phyloP scores from a whole-genome alignment of 1,140 invertebrate species.

The Sminthurinus signatus region DNA sequence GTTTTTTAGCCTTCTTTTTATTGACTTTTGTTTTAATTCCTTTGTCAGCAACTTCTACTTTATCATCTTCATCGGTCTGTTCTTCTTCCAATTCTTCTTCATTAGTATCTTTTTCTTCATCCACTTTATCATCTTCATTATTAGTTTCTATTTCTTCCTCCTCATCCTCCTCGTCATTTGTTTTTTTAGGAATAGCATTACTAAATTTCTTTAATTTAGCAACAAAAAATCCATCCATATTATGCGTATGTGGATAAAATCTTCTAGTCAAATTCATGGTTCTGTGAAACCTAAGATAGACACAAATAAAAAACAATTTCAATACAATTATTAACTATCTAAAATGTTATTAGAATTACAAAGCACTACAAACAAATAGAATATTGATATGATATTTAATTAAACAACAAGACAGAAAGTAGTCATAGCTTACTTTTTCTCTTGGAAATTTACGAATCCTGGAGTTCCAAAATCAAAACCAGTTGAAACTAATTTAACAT shows the following conservation, averaged over 20 bases:
- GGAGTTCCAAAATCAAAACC: conserved; percentile 92
- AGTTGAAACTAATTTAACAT: conserved; percentile 77
- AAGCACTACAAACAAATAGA: not conserved
- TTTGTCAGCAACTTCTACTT: not conserved
- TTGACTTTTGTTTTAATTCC: not conserved
- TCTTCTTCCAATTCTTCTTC: not conserved
- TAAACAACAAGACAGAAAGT: too few relatives aligned
- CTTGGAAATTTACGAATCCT: conserved; percentile 84
- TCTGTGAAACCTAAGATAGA: conserved; percentile 76
- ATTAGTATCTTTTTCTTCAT: not conserved
- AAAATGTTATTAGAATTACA: too few relatives aligned
- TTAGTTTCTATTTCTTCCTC: conserved; percentile 16
- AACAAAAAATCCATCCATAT: conserved; percentile 99
- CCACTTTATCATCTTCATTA: conserved; percentile 23
- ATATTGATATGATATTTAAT: too few relatives aligned
- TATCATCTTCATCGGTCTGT: too few relatives aligned
- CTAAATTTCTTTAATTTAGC: conserved; percentile 97
- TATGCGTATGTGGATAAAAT: conserved; percentile 96
- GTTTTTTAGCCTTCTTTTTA: not conserved
- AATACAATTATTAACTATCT: too few relatives aligned
- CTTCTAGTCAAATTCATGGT: conserved; percentile 80
- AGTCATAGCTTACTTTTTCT: conserved; percentile 48
- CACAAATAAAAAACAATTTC: conserved; percentile 18
- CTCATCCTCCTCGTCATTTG: conserved; percentile 23
- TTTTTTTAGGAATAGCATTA: conserved; percentile 59